These are phyloP conservation scores for Drosophila fulvimacula DNA, from an alignment of 2,888 invertebrate genomes.

Conservation along the genomic window DNA sequence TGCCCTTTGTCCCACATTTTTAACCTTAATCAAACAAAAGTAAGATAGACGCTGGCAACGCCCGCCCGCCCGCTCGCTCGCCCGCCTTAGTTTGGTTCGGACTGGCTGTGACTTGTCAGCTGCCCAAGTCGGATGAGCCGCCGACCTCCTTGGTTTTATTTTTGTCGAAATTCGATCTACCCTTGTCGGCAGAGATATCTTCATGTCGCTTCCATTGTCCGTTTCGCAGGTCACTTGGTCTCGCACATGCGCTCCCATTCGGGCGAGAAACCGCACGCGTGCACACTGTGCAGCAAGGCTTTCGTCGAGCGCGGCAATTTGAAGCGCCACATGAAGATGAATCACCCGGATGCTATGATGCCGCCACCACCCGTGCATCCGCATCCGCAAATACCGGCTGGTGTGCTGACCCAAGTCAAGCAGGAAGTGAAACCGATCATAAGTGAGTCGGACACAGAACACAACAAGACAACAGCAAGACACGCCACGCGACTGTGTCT, in stretches of 20 bases:
- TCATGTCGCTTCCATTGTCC: constrained; percentile 77
- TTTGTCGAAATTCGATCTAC: constrained; percentile 45
- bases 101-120: constrained; percentile 1
- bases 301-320: constrained; percentile 93
- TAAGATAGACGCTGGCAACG: constrained; percentile 5
- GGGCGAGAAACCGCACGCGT: constrained; percentile 87
- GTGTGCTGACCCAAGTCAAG: constrained; percentile 83
- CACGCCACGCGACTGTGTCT: constrained; percentile 17
- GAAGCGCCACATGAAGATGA: constrained; percentile 90
- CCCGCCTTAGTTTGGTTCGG: constrained; percentile 20
- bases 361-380: constrained; percentile 84
- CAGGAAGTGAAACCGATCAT: constrained; percentile 84
- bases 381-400: constrained; percentile 84
- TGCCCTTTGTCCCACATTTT: neutral
- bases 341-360: constrained; percentile 86
- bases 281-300: constrained; percentile 90
- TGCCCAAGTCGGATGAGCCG: constrained; percentile 24
- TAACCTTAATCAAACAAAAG: neutral
- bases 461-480: constrained; percentile 1
- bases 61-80: constrained; percentile 21
- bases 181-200: constrained; percentile 61
- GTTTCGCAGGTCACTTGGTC: constrained; percentile 88
- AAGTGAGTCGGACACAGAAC: constrained; percentile 78
- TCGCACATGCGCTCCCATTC: constrained; percentile 93
- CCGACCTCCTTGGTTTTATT: constrained; percentile 3